These are phyloP conservation scores for Hippocampus guttulatus DNA, from an alignment of 2,113 vertebrate species.

Conservation along the genomic window DNA sequence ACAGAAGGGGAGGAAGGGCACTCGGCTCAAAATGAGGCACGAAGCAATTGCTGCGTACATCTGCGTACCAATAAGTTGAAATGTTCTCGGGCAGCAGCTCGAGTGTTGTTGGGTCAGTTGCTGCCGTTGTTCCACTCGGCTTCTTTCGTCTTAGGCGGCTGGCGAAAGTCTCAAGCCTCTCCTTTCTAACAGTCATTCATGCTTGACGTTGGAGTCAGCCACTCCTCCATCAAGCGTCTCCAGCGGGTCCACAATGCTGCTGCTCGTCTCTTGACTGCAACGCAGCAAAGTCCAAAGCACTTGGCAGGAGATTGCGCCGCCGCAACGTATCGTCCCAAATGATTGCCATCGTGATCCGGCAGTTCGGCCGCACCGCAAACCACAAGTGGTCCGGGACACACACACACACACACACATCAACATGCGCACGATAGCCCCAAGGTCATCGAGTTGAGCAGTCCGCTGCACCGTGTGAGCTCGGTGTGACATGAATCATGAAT, in stretches of 20 bases:
- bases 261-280: background rate
- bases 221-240: too few relatives aligned
- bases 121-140: too few relatives aligned
- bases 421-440: conserved; percentile 14
- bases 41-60: background rate
- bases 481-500: conserved; percentile 57
- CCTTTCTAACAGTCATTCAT: too few relatives aligned
- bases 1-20: background rate
- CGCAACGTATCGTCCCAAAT: conserved; percentile 22
- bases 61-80: conserved; percentile 3
- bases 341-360: conserved; percentile 1
- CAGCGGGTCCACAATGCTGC: too few relatives aligned
- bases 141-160: too few relatives aligned
- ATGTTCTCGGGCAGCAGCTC: background rate
- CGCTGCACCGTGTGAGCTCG: conserved; percentile 11
- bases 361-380: background rate
- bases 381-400: conserved; percentile 13
- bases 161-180: too few relatives aligned
- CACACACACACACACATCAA: conserved; percentile 9
- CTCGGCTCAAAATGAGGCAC: background rate
- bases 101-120: too few relatives aligned
- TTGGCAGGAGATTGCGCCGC: conserved; percentile 4
- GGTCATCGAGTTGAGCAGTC: conserved; percentile 29
- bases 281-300: conserved; percentile 9
- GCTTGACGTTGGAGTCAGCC: too few relatives aligned